Conservation (phyloP, 2,797 vertebrate genomes). For the Myotis findleyi region DNA sequence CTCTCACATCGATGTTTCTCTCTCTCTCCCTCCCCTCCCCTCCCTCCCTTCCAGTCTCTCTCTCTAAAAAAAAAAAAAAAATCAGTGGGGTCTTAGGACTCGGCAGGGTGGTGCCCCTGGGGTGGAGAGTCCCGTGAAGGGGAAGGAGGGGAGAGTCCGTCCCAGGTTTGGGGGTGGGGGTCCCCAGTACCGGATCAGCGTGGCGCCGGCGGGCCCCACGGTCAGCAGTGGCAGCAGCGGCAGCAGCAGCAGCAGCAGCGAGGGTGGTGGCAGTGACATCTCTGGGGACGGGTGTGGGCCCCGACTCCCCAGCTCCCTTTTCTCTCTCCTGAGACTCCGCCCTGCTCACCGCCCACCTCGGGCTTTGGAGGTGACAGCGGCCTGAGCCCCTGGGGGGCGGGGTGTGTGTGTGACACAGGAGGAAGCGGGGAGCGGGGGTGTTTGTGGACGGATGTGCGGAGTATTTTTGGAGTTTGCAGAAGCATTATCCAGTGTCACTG, state of each 20-base stretch:
- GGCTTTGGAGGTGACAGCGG: background rate
- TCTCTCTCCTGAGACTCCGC: background rate
- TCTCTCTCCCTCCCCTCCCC: too few relatives aligned
- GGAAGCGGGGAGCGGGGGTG: accelerated
- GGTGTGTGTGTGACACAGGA: background rate
- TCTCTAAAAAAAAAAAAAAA: too few relatives aligned
- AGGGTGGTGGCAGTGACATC: background rate
- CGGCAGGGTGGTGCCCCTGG: background rate
- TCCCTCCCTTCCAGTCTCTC: too few relatives aligned
- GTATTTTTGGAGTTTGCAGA: background rate
- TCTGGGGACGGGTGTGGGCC: background rate
- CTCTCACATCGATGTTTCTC: too few relatives aligned
- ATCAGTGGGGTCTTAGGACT: too few relatives aligned
- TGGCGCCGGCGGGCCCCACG: background rate
- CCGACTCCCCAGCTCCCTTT: background rate
- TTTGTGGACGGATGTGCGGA: background rate
- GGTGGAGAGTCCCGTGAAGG: background rate
- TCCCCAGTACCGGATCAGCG: constrained; percentile 71
- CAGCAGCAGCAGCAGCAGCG: background rate
- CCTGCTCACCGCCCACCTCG: background rate
- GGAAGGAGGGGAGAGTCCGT: background rate
- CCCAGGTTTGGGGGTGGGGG: background rate
- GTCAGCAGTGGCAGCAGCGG: background rate
- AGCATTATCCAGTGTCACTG: accelerated
- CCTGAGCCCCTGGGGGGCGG: accelerated